phyloP scores from a whole-genome alignment of 2,888 invertebrate species.

The Drosophila anomalipes region DNA sequence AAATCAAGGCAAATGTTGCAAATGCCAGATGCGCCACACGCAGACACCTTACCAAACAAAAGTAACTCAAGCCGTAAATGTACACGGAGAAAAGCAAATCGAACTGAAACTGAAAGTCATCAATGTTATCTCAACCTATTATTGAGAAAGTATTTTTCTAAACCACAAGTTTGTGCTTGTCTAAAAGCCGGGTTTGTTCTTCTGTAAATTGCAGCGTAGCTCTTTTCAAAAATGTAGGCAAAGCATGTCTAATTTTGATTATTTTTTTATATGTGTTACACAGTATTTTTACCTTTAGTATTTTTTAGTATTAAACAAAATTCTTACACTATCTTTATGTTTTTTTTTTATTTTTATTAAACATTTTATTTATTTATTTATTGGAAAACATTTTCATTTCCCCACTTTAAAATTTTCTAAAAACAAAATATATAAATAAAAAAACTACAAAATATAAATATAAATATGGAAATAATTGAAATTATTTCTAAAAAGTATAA shows the following conservation, averaged over 20 bases:
- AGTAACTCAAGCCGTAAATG: slow-evolving; percentile 27
- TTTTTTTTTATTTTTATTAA: too few relatives aligned
- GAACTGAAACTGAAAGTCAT: neutral
- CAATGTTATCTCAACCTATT: neutral
- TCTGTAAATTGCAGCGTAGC: too few relatives aligned
- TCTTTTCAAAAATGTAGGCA: too few relatives aligned
- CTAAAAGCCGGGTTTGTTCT: neutral
- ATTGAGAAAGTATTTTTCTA: neutral
- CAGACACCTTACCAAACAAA: slow-evolving; percentile 54
- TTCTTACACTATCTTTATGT: too few relatives aligned
- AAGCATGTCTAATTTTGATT: too few relatives aligned
- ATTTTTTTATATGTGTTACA: too few relatives aligned
- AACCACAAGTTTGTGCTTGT: neutral
- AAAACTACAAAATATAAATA: neutral
- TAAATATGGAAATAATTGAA: neutral
- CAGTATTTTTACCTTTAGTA: too few relatives aligned
- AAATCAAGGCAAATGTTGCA: slow-evolving; percentile 73
- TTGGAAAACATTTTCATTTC: neutral
- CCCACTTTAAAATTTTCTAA: neutral
- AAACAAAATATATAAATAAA: too few relatives aligned
- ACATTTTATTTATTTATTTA: too few relatives aligned
- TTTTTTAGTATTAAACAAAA: too few relatives aligned
- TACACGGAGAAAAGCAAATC: neutral
- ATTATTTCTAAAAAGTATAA: neutral
- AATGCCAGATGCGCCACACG: slow-evolving; percentile 62